Conservation (phyloP, 92 coral and sea anemone species). For the Parazoanthus darwini region DNA sequence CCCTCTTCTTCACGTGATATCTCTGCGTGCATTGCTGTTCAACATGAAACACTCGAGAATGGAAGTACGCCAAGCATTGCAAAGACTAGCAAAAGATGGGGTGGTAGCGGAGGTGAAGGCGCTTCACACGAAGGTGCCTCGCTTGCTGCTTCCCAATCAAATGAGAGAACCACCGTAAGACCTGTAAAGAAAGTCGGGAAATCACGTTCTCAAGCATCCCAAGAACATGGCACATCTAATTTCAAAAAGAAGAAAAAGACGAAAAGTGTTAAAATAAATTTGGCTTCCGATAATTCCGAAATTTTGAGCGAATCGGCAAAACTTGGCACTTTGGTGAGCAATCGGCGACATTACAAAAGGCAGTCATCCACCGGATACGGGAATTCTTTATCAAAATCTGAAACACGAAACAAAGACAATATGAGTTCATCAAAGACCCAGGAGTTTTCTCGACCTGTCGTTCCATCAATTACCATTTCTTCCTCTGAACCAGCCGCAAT, state of each 20-base stretch:
- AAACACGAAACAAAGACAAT: neutral
- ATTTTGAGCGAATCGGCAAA: neutral
- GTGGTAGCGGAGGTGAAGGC: neutral
- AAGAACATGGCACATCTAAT: neutral
- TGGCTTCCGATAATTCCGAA: neutral
- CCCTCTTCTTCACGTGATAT: neutral
- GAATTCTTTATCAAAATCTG: neutral
- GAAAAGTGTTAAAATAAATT: neutral
- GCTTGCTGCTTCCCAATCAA: neutral
- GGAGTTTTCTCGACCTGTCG: neutral
- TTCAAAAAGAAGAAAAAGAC: constrained; percentile 1
- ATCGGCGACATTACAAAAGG: neutral
- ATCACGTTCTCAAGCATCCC: neutral
- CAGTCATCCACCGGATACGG: neutral
- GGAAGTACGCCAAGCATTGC: neutral
- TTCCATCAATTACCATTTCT: constrained; percentile 32
- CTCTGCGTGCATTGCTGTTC: neutral
- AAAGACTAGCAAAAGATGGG: neutral
- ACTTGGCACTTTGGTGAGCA: neutral
- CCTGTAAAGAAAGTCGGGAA: neutral
- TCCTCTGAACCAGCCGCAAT: neutral
- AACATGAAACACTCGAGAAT: neutral
- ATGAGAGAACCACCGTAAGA: neutral
- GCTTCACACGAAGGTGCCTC: neutral
- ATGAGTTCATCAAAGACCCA: neutral